phyloP scores from a whole-genome alignment of 1,140 invertebrate genomes.

The Coenobita brevimanus region DNA sequence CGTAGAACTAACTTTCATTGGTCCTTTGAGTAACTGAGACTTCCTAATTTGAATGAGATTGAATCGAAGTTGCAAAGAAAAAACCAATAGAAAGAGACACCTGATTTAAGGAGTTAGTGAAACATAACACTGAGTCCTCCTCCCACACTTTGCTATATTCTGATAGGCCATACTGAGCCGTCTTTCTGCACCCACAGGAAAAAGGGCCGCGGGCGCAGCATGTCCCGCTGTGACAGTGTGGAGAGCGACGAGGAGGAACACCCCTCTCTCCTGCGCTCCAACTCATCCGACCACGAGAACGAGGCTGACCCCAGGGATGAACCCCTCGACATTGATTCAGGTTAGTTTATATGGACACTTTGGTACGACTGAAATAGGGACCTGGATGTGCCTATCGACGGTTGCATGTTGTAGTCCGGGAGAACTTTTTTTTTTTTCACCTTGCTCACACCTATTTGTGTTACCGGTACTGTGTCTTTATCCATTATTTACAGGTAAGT shows the following conservation, averaged over 20 bases:
- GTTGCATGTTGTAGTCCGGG: not conserved
- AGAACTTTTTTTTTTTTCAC: not conserved
- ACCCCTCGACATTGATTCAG: slow-evolving; percentile 72
- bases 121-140: too few relatives aligned
- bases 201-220: slow-evolving; percentile 33
- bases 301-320: slow-evolving; percentile 70
- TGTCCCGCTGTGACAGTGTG: slow-evolving; percentile 55
- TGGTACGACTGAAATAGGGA: not conserved
- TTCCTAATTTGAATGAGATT: too few relatives aligned
- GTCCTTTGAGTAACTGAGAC: too few relatives aligned
- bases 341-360: slow-evolving; percentile 42
- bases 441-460: too few relatives aligned
- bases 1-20: too few relatives aligned
- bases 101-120: too few relatives aligned
- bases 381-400: not conserved
- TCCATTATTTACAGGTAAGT: too few relatives aligned
- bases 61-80: too few relatives aligned
- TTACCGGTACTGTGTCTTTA: too few relatives aligned
- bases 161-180: too few relatives aligned
- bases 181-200: slow-evolving; percentile 18
- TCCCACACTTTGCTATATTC: too few relatives aligned
- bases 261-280: slow-evolving; percentile 71
- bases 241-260: slow-evolving; percentile 71
- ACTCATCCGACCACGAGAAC: slow-evolving; percentile 72
- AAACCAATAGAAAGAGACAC: too few relatives aligned